These are phyloP conservation scores for Chloropsis cyanopogon DNA, from an alignment of 2,113 vertebrate species.

Conservation along the genomic window DNA sequence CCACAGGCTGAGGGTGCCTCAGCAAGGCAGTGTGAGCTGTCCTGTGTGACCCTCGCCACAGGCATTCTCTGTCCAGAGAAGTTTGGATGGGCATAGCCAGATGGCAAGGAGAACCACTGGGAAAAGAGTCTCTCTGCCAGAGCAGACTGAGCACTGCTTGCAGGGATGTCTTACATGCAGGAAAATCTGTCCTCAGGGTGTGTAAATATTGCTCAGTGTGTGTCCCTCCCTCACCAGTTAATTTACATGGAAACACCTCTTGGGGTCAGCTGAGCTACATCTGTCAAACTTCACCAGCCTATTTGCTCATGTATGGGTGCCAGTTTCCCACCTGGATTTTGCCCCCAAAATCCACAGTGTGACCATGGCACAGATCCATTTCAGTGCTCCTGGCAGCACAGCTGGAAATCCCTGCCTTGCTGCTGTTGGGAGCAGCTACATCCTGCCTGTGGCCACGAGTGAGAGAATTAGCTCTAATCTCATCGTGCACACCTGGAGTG, in stretches of 20 bases:
- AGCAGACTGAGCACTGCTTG: background rate
- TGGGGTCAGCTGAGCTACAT: background rate
- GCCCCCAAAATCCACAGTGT: fast-evolving
- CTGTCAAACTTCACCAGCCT: background rate
- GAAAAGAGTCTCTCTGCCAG: background rate
- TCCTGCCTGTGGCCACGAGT: fast-evolving
- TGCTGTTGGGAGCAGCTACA: background rate
- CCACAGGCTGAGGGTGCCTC: background rate
- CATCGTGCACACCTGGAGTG: background rate
- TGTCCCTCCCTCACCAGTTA: background rate
- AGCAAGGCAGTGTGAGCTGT: background rate
- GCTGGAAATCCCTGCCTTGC: background rate
- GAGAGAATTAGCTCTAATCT: background rate
- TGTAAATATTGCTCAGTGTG: background rate
- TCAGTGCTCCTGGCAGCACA: background rate
- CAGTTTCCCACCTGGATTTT: background rate
- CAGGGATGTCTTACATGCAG: background rate
- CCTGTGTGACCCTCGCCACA: background rate
- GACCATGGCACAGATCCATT: background rate
- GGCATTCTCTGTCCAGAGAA: background rate
- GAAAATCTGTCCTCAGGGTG: background rate
- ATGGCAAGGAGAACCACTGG: background rate
- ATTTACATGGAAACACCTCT: background rate
- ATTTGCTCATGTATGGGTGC: background rate
- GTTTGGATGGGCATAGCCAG: background rate